Conservation (phyloP, 2,113 vertebrate genomes). For the Hippocampus guttulatus region DNA sequence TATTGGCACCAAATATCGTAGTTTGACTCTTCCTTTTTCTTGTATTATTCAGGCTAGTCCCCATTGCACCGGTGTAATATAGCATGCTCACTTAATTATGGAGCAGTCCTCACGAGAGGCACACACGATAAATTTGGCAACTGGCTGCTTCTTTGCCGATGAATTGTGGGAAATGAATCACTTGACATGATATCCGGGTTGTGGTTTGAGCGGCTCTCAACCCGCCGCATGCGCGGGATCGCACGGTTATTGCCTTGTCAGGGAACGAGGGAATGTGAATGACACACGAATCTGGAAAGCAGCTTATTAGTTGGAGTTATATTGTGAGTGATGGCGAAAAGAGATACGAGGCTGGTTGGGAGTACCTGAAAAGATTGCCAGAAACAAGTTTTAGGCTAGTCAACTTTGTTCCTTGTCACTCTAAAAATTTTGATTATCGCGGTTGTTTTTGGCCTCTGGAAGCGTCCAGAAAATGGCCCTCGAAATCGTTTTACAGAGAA, state of each 20-base stretch:
- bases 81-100: constrained; percentile 59
- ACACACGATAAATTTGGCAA: constrained; percentile 55
- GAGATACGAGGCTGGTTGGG: constrained; percentile 53
- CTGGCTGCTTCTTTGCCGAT: constrained; percentile 34
- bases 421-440: constrained; percentile 33
- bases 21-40: constrained; percentile 31
- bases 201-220: constrained; percentile 26
- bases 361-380: constrained; percentile 36
- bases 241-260: constrained; percentile 67
- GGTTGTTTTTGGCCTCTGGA: constrained; percentile 37
- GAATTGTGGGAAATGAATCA: constrained; percentile 41
- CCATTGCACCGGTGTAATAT: constrained; percentile 53
- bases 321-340: constrained; percentile 51
- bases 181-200: constrained; percentile 50
- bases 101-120: constrained; percentile 51
- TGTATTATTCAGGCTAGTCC: constrained; percentile 57
- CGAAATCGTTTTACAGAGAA: constrained; percentile 10
- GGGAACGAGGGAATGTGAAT: constrained; percentile 52
- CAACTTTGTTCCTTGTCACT: constrained; percentile 34
- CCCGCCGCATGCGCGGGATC: constrained; percentile 36
- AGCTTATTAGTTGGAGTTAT: constrained; percentile 69
- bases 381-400: neutral
- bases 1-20: constrained; percentile 34
- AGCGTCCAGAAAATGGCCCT: constrained; percentile 29
- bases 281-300: constrained; percentile 50